Base-by-base conservation (phyloP, 2,113 vertebrate genomes). In the Podocnemis expansa region DNA sequence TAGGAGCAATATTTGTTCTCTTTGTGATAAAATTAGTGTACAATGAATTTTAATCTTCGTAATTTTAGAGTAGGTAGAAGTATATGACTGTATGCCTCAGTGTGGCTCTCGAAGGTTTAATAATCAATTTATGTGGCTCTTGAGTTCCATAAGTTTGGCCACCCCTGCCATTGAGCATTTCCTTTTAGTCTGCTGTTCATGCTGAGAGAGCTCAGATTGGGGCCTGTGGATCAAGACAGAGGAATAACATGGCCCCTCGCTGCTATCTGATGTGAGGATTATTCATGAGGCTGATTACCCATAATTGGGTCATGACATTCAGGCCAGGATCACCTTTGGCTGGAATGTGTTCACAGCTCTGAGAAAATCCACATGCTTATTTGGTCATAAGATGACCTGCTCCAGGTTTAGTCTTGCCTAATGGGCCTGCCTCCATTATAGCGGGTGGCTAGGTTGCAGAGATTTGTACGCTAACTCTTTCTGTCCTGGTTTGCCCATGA, bases 251-350 rank as follows among this genome's bases (percentile, higher is more conserved):
- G 60, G 60, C 60, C 31, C 31, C 96, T 97, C 96, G 94, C 83
- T 63, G 34, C 87, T 0, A 0, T 89, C 92, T 97, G 96, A 95
- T 97, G 93, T 90, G 56, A 38, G 89, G 92, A 93, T 96, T 97
- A 97, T 97, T 97, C 95, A 97, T 90, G 96, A 97, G 96, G 56
- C 96, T 84, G 0, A 0, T 93, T 84, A 94, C 93, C 86, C 93
- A 96, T 96, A 97, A 96, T 84, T 96, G 90, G 94, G 92, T 97
- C 95, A 96, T 88, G 51, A 85, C 91, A 91, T 95, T 89, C 29
- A 85, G 92, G 92, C 92, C 92, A 95, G 90, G 83, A 96, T 97
- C 94, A 92, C 95, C 96, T 96, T 75, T 0, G 82, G 96, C 95
- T 96, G 95, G 92, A 96, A 84, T 63, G 3, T 70, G 34, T 92